phyloP scores from a whole-genome alignment of 53 echinoderm and acorn worm species.

The Henricia sp. region DNA sequence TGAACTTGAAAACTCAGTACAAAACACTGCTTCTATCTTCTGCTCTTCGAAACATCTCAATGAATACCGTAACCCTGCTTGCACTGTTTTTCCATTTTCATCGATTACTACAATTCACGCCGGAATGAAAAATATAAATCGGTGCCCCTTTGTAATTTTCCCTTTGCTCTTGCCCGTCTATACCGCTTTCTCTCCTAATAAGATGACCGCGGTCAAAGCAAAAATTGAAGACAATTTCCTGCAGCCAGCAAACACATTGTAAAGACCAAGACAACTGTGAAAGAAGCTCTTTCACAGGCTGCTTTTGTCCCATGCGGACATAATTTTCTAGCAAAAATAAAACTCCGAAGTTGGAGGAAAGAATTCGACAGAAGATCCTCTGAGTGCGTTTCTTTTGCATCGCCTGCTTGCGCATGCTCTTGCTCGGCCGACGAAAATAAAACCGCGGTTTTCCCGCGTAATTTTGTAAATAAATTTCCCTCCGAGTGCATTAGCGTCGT shows the following conservation, averaged over 20 bases:
- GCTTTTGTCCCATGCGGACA: slow-evolving; percentile 51
- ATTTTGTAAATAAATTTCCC: slow-evolving; percentile 55
- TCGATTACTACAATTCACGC: slow-evolving; percentile 39
- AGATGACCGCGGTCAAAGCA: slow-evolving; percentile 21
- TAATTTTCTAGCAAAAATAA: slow-evolving; percentile 24
- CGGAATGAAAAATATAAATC: slow-evolving; percentile 39
- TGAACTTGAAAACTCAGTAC: too few relatives aligned
- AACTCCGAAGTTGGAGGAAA: slow-evolving; percentile 38
- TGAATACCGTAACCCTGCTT: too few relatives aligned
- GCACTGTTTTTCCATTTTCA: slow-evolving; percentile 17
- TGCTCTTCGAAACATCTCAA: too few relatives aligned
- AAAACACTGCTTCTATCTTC: too few relatives aligned
- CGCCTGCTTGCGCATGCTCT: neutral
- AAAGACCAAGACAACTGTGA: slow-evolving; percentile 57
- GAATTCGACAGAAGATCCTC: slow-evolving; percentile 8
- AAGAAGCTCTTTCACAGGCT: slow-evolving; percentile 20
- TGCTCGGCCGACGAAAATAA: neutral
- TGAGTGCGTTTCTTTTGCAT: slow-evolving; percentile 31
- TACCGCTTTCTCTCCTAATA: neutral
- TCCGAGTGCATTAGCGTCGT: slow-evolving; percentile 55
- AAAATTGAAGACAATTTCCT: slow-evolving; percentile 61
- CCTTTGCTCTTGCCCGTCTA: neutral
- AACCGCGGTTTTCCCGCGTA: slow-evolving; percentile 17
- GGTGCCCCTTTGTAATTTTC: neutral
- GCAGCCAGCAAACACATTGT: slow-evolving; percentile 16